Conservation (phyloP, 2,888 invertebrate genomes). For the Heliconius ethilla region DNA sequence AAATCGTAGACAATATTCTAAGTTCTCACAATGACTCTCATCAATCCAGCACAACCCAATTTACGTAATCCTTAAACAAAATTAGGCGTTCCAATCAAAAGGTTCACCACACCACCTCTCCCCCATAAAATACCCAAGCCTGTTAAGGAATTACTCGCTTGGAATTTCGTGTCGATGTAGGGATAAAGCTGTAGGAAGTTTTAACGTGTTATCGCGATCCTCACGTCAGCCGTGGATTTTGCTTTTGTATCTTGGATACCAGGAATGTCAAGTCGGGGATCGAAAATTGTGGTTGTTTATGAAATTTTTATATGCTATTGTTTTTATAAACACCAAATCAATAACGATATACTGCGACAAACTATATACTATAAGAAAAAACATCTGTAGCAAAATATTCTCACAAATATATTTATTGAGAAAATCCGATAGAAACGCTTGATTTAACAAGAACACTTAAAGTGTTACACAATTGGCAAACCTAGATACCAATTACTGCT, state of each 20-base stretch:
- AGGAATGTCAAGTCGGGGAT: constrained; percentile 17
- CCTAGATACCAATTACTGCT: constrained; percentile 15
- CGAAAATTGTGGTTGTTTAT: not conserved
- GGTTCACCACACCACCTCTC: constrained; percentile 40
- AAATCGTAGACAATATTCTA: too few species aligned
- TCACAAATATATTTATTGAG: not conserved
- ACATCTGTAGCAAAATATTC: not conserved
- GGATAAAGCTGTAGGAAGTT: constrained; percentile 50
- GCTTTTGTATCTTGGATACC: constrained; percentile 45
- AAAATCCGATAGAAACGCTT: constrained; percentile 1
- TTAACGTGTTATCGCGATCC: constrained; percentile 46
- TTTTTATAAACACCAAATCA: too few species aligned
- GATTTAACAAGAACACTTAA: not conserved
- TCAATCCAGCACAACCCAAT: constrained; percentile 4
- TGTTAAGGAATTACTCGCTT: constrained; percentile 42
- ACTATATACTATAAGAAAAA: not conserved
- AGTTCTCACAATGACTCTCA: not conserved
- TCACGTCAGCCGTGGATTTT: constrained; percentile 45
- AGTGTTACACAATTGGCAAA: constrained; percentile 1
- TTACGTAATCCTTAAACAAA: constrained; percentile 28
- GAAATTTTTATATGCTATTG: not conserved
- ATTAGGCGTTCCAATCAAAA: constrained; percentile 38
- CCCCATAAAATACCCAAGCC: constrained; percentile 43
- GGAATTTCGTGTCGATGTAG: constrained; percentile 47
- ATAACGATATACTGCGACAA: too few species aligned